Conservation (phyloP, 2,113 vertebrate species). For the Ictidomys tridecemlineatus region DNA sequence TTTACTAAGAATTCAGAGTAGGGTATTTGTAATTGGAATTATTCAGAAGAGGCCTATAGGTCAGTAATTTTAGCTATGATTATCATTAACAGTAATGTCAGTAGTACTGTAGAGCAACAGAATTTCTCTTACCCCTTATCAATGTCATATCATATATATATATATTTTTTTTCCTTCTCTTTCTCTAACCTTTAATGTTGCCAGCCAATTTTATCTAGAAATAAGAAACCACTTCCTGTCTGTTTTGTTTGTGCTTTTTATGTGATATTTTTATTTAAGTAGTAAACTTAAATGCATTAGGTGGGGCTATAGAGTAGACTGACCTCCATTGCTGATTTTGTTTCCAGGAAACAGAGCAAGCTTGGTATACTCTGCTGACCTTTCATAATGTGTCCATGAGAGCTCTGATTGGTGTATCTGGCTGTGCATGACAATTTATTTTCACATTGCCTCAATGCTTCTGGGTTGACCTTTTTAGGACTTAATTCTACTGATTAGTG, state of each 20-base stretch:
- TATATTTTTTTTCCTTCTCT: neutral
- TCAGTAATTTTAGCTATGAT: neutral
- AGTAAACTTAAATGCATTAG: neutral
- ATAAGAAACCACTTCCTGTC: neutral
- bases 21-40: conserved; percentile 2
- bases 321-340: neutral
- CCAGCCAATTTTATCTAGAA: neutral
- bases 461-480: conserved; percentile 69
- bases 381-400: conserved; percentile 53
- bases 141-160: neutral
- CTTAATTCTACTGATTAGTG: neutral
- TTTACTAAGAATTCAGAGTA: neutral
- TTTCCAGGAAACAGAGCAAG: conserved; percentile 61
- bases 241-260: neutral
- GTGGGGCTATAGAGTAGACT: neutral
- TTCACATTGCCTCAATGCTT: neutral
- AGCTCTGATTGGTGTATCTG: neutral
- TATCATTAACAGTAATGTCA: neutral
- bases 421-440: neutral
- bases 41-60: neutral
- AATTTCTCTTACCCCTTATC: neutral
- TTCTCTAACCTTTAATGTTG: neutral
- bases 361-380: neutral
- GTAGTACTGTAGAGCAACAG: neutral
- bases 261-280: neutral